Conservation (phyloP, 2,797 vertebrate genomes). For the Perodicticus potto region DNA sequence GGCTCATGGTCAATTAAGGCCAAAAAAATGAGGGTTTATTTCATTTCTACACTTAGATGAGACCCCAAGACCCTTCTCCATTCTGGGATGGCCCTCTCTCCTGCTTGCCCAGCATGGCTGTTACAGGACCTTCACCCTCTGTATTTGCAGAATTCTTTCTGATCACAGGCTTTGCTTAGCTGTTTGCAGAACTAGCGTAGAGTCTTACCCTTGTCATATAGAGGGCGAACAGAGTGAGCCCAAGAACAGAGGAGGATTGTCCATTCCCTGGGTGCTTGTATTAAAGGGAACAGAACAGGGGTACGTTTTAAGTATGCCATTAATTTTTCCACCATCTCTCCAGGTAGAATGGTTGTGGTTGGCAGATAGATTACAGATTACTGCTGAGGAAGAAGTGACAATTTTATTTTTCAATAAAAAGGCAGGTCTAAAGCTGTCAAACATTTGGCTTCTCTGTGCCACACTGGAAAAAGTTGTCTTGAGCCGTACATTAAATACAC, state of each 20-base stretch:
- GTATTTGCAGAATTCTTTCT: not conserved
- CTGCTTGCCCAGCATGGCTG: fast-evolving
- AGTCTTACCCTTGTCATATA: not conserved
- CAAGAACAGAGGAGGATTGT: not conserved
- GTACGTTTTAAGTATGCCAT: not conserved
- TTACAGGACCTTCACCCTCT: fast-evolving
- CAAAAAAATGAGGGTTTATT: not conserved
- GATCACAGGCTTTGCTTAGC: not conserved
- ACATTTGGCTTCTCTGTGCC: too few species aligned
- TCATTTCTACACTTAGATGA: not conserved
- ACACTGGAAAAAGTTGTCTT: too few species aligned
- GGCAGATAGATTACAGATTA: not conserved
- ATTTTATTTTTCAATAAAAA: not conserved
- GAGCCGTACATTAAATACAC: too few species aligned
- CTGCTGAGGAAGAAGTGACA: too few species aligned
- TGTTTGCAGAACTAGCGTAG: not conserved
- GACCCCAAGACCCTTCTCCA: not conserved
- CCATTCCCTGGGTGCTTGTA: not conserved
- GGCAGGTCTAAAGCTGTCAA: not conserved
- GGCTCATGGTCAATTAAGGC: not conserved
- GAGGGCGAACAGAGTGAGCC: not conserved
- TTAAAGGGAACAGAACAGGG: not conserved
- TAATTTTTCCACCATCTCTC: not conserved
- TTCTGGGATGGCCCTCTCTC: not conserved
- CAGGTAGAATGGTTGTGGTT: not conserved